phyloP scores from a whole-genome alignment of 1,140 invertebrate species.

The Gryllus bimaculatus region DNA sequence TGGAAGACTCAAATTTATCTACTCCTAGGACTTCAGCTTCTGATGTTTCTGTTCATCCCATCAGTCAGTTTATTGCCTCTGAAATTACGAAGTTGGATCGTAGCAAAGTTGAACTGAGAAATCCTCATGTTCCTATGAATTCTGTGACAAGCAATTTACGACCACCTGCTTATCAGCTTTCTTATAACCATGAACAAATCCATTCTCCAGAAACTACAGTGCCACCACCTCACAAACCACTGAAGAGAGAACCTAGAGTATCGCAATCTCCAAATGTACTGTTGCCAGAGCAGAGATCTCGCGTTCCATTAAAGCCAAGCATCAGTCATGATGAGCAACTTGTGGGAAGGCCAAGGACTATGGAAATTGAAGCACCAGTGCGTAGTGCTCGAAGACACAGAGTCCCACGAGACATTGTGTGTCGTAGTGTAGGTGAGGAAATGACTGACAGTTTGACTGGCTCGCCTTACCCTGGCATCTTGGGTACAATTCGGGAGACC shows the following conservation, averaged over 20 bases:
- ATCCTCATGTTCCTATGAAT: background rate
- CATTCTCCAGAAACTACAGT: background rate
- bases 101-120: background rate
- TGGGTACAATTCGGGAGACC: constrained; percentile 32
- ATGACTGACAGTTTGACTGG: constrained; percentile 29
- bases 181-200: background rate
- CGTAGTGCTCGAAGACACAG: constrained; percentile 36
- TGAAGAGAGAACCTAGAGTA: constrained; percentile 28
- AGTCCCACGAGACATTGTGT: constrained; percentile 29
- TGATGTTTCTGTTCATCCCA: constrained; percentile 28
- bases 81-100: too few relatives aligned
- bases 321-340: constrained; percentile 16
- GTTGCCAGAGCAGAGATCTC: constrained; percentile 8
- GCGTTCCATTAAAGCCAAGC: constrained; percentile 10
- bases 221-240: background rate
- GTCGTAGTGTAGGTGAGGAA: constrained; percentile 35
- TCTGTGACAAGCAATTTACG: background rate
- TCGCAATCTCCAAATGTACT: constrained; percentile 22
- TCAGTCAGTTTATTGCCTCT: background rate
- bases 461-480: constrained; percentile 26
- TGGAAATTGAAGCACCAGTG: constrained; percentile 37
- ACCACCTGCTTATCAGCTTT: background rate
- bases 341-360: constrained; percentile 23
- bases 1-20: constrained; percentile 29
- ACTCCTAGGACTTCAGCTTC: constrained; percentile 36